Base-by-base conservation (phyloP, 2,113 vertebrate species). In the Centropristis striata region DNA sequence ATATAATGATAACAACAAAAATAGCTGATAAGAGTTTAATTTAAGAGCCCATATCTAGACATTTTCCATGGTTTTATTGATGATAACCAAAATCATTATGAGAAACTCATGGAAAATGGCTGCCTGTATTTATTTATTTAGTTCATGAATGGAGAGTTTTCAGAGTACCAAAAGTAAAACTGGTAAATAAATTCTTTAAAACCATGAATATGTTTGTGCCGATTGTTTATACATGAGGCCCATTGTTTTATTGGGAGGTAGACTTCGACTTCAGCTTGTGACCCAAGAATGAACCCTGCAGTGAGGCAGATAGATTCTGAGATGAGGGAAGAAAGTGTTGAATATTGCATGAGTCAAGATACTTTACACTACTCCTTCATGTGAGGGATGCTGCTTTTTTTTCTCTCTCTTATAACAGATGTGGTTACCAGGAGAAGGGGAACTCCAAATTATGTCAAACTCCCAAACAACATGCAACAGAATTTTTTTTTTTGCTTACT, bases 281-380 rank as follows among this genome's bases (percentile, higher is more conserved):
- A 86, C 80, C 88, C 37, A 28, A 12, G 58, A 41, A 70, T 87
- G 84, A 88, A 86, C 75, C 73, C 61, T 14, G 66, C 65, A 28
- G 28, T 63, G 73, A 71, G 66, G 69, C 64, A 78, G 54, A 79
- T 84, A 67, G 73, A 81, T 68, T 75, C 16, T 46, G 68, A 78
- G 70, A 71, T 37, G 51, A 75, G 44, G 21, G 10, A 36, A 57
- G 5, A 72, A 78, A 64, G 66, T 65, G 53, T 47, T 90, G 63
- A 86, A 90, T 88, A 79, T 86, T 88, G 16, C 51, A 88, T 78
- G 72, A 85, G 72, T 51, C 12, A 5, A 57, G 55, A 79, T 51
- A 63, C 37, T 51, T 66, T 28, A 64, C 25, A 57, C 41, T 42
- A n/a, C 44, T 67, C 14, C 37, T 57, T 71, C 15, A 47, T 61